Percentiles rank a stretch among this genome's conserved stretches.
These are phyloP conservation scores for Spinibarbus caldwelli DNA, from an alignment of 2,797 vertebrate genomes.

Conservation along the genomic window DNA sequence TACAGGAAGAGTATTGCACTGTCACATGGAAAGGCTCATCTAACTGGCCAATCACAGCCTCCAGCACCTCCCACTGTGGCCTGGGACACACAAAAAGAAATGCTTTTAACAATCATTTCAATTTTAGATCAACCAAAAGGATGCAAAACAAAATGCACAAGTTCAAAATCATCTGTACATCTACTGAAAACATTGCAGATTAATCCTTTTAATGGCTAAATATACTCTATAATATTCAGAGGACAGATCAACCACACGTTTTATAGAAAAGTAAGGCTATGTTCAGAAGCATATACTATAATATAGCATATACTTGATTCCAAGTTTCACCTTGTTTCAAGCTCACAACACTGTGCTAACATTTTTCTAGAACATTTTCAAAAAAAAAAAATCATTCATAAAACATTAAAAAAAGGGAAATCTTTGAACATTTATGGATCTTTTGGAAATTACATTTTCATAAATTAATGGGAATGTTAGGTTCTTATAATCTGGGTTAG, in stretches of 20 bases:
- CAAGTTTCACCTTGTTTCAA: background rate
- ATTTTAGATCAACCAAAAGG: background rate
- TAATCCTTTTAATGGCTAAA: background rate
- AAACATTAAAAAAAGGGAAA: background rate
- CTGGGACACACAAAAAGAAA: conserved; percentile 62
- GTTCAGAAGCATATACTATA: background rate
- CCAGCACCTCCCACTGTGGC: conserved; percentile 79
- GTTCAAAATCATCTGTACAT: background rate
- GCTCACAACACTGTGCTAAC: background rate
- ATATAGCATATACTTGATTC: background rate
- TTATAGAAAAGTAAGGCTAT: background rate
- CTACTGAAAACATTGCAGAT: background rate
- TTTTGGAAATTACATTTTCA: background rate
- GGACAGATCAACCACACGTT: background rate
- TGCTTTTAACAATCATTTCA: background rate
- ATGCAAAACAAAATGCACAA: background rate
- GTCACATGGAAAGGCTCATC: conserved; percentile 83
- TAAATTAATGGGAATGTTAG: background rate
- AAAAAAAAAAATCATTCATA: background rate
- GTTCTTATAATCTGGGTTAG: background rate
- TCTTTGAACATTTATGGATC: background rate
- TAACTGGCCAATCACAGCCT: conserved; percentile 77
- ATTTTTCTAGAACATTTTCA: background rate
- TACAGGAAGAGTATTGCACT: conserved; percentile 80
- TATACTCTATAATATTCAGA: background rate